A percentile compares a stretch with the other conserved stretches of the same genome.
Evolutionary conservation across 2,113 vertebrate species (phyloP).

Genomic region (Nettapus auritus): DNA sequence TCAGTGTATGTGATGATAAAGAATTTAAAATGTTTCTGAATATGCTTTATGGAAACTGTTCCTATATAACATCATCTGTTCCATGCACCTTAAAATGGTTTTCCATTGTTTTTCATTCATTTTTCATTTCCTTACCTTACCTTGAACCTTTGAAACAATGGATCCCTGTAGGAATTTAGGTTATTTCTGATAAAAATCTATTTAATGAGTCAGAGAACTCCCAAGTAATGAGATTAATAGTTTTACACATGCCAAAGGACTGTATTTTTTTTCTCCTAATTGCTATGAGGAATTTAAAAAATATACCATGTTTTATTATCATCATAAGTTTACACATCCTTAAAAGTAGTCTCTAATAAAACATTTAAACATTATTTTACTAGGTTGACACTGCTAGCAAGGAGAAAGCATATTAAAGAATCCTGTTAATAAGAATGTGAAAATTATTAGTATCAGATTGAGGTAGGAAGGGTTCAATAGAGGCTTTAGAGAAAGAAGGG

Average conservation of each 20-base stretch:
- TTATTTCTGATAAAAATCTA: constrained; percentile 51
- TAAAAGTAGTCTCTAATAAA: background rate
- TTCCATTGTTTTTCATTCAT: background rate
- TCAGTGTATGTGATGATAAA: background rate
- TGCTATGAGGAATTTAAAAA: background rate
- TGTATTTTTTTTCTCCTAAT: background rate
- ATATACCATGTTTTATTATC: background rate
- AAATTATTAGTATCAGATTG: background rate
- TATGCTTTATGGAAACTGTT: background rate
- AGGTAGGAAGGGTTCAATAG: background rate
- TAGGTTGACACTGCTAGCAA: background rate
- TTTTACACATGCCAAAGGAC: background rate
- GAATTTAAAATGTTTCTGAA: background rate
- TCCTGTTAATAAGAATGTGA: background rate
- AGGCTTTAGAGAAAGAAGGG: background rate
- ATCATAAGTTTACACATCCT: background rate
- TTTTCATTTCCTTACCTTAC: background rate
- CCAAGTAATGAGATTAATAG: background rate
- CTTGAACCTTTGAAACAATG: constrained; percentile 36
- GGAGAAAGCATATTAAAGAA: background rate
- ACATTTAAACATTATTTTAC: background rate
- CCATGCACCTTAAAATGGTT: background rate
- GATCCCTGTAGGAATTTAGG: background rate
- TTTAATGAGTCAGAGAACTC: constrained; percentile 13
- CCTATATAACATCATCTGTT: background rate